Evolutionary conservation across 2,113 vertebrate genomes (phyloP).

Genomic region (Pseudopodoces humilis): DNA sequence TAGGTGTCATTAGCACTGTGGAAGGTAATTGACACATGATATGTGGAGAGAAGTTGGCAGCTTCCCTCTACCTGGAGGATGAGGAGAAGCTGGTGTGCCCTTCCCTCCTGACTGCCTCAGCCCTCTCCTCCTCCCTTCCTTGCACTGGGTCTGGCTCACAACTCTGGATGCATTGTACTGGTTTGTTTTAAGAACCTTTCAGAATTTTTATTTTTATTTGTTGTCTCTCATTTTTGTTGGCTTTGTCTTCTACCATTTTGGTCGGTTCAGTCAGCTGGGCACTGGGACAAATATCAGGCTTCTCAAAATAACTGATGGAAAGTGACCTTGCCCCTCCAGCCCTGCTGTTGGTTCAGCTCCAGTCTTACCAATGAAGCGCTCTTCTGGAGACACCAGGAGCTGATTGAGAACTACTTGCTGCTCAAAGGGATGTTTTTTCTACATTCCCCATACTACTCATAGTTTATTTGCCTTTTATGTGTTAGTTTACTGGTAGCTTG

Average conservation of each 20-base stretch:
- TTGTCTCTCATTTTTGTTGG: background rate
- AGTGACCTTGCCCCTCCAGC: background rate
- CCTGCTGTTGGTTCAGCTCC: background rate
- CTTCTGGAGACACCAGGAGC: background rate
- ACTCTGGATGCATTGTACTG: background rate
- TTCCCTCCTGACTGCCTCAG: background rate
- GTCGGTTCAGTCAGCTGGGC: background rate
- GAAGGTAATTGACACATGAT: background rate
- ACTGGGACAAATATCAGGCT: background rate
- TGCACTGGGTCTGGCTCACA: background rate
- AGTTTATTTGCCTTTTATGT: background rate
- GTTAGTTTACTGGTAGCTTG: background rate
- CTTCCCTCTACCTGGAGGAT: background rate
- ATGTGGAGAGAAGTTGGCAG: background rate
- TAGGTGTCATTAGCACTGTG: background rate
- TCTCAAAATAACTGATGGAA: background rate
- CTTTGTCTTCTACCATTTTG: background rate
- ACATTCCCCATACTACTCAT: background rate
- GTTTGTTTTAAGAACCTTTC: background rate
- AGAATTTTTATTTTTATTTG: background rate
- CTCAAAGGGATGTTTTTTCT: background rate
- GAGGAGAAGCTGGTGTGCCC: background rate
- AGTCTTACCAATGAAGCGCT: background rate
- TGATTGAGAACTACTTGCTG: background rate
- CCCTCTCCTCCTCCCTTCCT: background rate